Conservation (phyloP, 1,140 invertebrate species). For the Drosophila mojavensis region DNA sequence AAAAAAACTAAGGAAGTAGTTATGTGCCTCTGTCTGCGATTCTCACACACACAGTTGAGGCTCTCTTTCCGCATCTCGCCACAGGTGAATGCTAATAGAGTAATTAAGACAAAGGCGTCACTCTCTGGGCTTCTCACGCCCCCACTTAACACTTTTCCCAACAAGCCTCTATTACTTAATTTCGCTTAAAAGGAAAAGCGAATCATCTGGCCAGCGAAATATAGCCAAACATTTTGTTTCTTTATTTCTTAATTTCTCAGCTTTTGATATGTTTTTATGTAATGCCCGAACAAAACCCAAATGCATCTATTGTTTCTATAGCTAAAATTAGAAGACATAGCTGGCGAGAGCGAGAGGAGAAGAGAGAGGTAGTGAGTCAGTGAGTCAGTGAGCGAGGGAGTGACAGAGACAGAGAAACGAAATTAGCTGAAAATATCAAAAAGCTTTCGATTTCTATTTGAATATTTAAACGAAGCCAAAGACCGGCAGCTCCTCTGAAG, state of each 20-base stretch:
- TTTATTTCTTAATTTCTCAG: background rate
- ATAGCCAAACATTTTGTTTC: conserved; percentile 18
- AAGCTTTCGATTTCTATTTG: conserved; percentile 81
- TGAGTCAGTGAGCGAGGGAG: background rate
- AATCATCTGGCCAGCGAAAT: background rate
- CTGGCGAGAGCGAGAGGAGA: background rate
- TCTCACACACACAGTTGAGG: too few relatives aligned
- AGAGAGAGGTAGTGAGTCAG: background rate
- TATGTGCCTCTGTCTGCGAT: too few relatives aligned
- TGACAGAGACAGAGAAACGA: conserved; percentile 25
- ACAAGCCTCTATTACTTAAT: conserved; percentile 69
- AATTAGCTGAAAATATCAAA: conserved; percentile 56
- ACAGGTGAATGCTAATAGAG: background rate
- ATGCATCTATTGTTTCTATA: conserved; percentile 61
- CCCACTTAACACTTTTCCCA: background rate
- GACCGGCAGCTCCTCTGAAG: conserved; percentile 55
- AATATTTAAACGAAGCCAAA: conserved; percentile 69
- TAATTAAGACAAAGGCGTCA: background rate
- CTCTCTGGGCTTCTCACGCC: conserved; percentile 36
- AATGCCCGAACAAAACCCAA: conserved; percentile 40
- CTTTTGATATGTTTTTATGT: conserved; percentile 59
- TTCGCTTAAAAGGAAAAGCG: conserved; percentile 63
- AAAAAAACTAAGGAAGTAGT: too few relatives aligned
- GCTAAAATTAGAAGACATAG: conserved; percentile 65
- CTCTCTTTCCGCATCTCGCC: too few relatives aligned